Evolutionary conservation across 2,888 invertebrate genomes (phyloP).

Genomic region (Synergus laeviventris): DNA sequence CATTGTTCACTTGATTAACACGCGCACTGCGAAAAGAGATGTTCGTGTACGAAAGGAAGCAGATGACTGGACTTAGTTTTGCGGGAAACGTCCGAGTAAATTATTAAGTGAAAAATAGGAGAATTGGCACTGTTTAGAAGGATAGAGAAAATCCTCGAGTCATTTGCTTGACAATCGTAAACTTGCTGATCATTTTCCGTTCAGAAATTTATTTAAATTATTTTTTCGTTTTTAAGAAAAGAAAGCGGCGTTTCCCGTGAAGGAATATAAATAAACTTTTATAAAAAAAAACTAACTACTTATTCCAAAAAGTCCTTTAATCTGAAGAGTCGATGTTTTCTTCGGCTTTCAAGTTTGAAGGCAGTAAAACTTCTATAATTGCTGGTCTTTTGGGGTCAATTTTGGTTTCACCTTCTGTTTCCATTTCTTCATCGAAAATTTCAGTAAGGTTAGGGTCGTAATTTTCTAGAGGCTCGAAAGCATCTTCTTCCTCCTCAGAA

Average conservation of each 20-base stretch:
- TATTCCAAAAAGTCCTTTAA: not conserved
- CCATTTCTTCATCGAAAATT: conserved; percentile 42
- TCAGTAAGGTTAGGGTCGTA: conserved; percentile 42
- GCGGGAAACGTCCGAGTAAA: not conserved
- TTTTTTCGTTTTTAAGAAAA: conserved; percentile 43
- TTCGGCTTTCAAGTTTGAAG: not conserved
- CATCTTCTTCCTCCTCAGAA: conserved; percentile 55
- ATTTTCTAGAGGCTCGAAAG: conserved; percentile 27
- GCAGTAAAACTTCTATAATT: not conserved
- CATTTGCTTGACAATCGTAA: not conserved
- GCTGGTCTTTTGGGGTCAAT: not conserved
- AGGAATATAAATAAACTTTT: not conserved
- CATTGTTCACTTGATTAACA: not conserved
- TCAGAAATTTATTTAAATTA: conserved; percentile 60
- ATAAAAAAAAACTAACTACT: not conserved
- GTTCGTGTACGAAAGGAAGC: not conserved
- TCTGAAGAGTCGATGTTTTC: conserved; percentile 5
- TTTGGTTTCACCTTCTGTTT: not conserved
- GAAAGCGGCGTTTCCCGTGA: not conserved
- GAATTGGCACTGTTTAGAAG: too few relatives aligned
- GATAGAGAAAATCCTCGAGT: not conserved
- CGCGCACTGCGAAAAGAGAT: not conserved
- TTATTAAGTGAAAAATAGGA: too few relatives aligned
- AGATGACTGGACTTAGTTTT: not conserved
- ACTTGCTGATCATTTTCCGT: conserved; percentile 44